A percentile compares a stretch with the other conserved stretches of the same genome.
These are phyloP conservation scores for Calvadosia cruxmelitensis DNA, from an alignment of 30 jellyfish, hydroid and myxozoan species.

Conservation along the genomic window DNA sequence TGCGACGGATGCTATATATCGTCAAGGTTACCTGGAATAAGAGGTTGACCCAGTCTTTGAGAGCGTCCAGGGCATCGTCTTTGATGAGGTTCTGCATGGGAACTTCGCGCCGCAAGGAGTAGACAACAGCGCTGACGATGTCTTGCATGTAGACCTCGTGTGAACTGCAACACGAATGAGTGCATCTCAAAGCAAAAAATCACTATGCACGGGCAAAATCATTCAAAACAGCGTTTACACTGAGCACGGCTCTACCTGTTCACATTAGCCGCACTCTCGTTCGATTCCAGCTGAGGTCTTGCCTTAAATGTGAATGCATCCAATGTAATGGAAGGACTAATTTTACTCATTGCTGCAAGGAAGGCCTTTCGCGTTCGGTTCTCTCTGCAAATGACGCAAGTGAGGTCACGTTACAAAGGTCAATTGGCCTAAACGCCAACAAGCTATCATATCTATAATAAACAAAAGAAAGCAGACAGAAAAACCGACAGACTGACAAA, in stretches of 20 bases:
- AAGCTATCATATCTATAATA: no score
- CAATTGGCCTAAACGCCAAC: no score
- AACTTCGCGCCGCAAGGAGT: conserved; percentile 64
- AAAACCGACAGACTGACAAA: no score
- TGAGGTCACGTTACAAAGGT: neutral
- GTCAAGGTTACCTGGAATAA: conserved; percentile 50
- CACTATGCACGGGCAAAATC: neutral
- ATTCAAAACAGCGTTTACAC: neutral
- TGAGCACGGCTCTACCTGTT: neutral
- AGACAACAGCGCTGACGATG: conserved; percentile 65
- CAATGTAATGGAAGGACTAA: neutral
- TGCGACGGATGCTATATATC: neutral
- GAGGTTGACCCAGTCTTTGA: conserved; percentile 73
- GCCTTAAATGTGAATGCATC: neutral
- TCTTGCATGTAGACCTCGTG: conserved; percentile 72
- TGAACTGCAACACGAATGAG: conserved; percentile 13
- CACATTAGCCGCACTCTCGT: neutral
- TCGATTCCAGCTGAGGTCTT: neutral
- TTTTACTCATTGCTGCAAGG: conserved; percentile 34
- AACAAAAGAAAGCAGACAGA: no score
- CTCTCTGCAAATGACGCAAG: conserved; percentile 11
- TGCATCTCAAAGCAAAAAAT: neutral
- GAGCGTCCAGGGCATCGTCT: conserved; percentile 62
- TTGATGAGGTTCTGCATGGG: conserved; percentile 48
- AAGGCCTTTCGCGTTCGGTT: conserved; percentile 59